Conservation (phyloP, 2,113 vertebrate genomes). For the Callorhinus ursinus region DNA sequence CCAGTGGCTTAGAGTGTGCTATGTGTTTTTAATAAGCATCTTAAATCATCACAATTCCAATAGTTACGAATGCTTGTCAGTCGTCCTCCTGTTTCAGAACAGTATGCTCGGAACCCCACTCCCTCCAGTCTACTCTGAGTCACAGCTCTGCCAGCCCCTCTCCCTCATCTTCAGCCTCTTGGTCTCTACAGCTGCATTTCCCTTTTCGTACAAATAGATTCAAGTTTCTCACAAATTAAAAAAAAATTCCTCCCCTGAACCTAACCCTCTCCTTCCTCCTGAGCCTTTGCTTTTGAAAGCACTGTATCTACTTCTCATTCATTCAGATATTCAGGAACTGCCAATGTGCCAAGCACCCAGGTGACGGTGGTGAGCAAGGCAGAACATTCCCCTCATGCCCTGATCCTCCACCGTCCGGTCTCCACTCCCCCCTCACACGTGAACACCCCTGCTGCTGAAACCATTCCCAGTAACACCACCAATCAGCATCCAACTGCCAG, state of each 20-base stretch:
- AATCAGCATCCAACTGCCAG: not conserved
- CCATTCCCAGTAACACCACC: not conserved
- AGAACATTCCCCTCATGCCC: not conserved
- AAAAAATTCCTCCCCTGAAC: not conserved
- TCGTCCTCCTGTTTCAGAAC: not conserved
- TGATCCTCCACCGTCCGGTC: not conserved
- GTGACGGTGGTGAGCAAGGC: not conserved
- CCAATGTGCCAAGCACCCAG: not conserved
- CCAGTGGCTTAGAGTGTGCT: conserved; percentile 72
- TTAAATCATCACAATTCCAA: conserved; percentile 49
- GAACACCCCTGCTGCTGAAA: not conserved
- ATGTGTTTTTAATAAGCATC: conserved; percentile 59
- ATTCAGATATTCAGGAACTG: not conserved
- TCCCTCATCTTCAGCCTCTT: not conserved
- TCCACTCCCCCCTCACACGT: not conserved
- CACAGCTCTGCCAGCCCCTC: not conserved
- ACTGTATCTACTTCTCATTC: not conserved
- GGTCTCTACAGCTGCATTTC: not conserved
- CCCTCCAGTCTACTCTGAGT: not conserved
- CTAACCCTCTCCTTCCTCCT: not conserved
- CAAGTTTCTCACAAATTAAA: not conserved
- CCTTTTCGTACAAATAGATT: not conserved
- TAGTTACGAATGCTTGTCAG: not conserved
- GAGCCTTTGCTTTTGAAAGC: not conserved
- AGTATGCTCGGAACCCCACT: not conserved